A percentile compares a stretch with the other conserved stretches of the same genome.
Conservation (phyloP, 2,888 invertebrate species). For the Incurvaria masculella region DNA sequence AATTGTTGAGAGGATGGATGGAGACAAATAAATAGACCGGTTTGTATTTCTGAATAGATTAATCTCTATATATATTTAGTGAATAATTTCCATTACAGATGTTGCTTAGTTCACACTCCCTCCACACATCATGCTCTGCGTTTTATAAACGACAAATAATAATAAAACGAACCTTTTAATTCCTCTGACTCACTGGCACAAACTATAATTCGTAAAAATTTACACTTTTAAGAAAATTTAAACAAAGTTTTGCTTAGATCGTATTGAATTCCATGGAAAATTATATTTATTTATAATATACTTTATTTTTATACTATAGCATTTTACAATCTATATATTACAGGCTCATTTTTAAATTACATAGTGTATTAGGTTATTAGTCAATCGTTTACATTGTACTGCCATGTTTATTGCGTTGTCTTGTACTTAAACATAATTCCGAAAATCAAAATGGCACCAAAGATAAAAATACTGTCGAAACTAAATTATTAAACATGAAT, state of each 20-base stretch:
- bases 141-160: background rate
- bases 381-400: conserved; percentile 35
- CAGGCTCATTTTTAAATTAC: conserved; percentile 44
- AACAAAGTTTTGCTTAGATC: conserved; percentile 27
- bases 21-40: no score
- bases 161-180: background rate
- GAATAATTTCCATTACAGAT: conserved; percentile 53
- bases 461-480: no score
- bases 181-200: conserved; percentile 4
- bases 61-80: conserved; percentile 53
- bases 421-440: no score
- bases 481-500: no score
- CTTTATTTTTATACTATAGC: conserved; percentile 54
- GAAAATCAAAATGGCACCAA: no score
- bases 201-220: conserved; percentile 12
- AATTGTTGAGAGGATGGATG: conserved; percentile 24
- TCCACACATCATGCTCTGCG: background rate
- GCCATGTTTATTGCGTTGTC: no score
- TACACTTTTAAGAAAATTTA: conserved; percentile 20
- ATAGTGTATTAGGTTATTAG: conserved; percentile 34
- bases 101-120: conserved; percentile 20
- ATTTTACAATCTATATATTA: conserved; percentile 53
- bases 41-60: conserved; percentile 49
- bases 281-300: conserved; percentile 55
- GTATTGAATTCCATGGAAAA: conserved; percentile 55